Base-by-base conservation (phyloP, 2,113 vertebrate genomes). In the Archocentrus centrarchus region DNA sequence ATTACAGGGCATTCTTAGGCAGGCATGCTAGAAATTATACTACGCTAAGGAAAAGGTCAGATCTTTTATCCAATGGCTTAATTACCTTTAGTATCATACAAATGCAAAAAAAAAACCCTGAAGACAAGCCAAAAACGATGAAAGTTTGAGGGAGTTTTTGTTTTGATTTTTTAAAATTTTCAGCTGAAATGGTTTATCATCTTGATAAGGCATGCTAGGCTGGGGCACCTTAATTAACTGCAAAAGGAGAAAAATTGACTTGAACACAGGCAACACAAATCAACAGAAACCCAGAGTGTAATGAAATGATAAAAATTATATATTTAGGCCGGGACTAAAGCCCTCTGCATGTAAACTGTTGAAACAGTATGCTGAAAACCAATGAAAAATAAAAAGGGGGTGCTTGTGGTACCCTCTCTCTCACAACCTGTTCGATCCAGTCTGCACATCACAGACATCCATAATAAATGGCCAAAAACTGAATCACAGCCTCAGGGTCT, bases 361-460 rank as follows among this genome's bases (percentile, higher is more conserved):
- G 41, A 44, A 79, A 76, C 80, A 60, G 53, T 50, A 63, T 32
- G 57, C 63, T 41, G 32, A 47, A 39, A 39, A 22, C 8, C 3
- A 20, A 17, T 15, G 20, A 88, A 89, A 92, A 94, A 90, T 35
- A 84, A 82, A 3, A 92, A 89, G 24, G 87, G 37, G 64, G 59
- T 6, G 66, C 80, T 90, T 83, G 70, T 77, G 85, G 87, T 84
- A 88, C 76, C 79, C 76, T 37, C 55, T 90, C 60, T 18, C 80
- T 87, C 86, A 60, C 77, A 88, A 89, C 79, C 82, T 75, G 75
- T 82, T 89, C 63, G 88, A 92, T 86, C 92, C 89, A 94, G 89
- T 89, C 89, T 91, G 79, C 88, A 95, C 88, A 94, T 94, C 90
- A 93, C 95, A 94, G 86, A 81, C 70, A 78, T 62, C 37, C 61